Evolutionary conservation across 2,113 vertebrate genomes (phyloP), one percentile per base, ranked within the genome.

Genomic region (Phainopepla nitens): DNA sequence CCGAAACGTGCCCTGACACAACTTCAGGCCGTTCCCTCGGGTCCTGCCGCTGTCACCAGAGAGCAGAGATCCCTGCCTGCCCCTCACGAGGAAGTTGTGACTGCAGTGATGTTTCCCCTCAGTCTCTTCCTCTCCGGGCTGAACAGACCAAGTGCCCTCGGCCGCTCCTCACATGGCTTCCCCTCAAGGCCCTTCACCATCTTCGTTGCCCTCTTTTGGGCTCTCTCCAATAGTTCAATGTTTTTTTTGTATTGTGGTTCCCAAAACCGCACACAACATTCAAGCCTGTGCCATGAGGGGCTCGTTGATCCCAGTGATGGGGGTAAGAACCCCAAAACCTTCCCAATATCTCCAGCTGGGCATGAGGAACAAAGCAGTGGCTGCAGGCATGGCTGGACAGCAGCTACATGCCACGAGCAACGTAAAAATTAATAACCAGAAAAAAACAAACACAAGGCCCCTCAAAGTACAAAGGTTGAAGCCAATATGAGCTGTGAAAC

Each of bases 21-120:
- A 0, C n/a, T 10, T 8, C 49, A 64, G 56, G n/a, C 20, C 16
- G 0, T 41, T 41, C 11, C 25, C 25, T 15, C 1, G 0, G 2
- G 7, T 35, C 7, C 31, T 50, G 49, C 31, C 65, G 3, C 24
- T 35, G 56, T 62, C 64, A 1, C 15, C 39, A 25, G 19, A 71
- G 29, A 62, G 64, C 12, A 62, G n/a, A 47, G 49, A 31, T 42
- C 57, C 15, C 42, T 6, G 25, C 15, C 50, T 57, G 42, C 2
- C 31, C 50, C 27, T 35, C 86, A 21, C 0, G 0, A 11, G 6
- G 65, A 33, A 28, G 11, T 1, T 71, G 29, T 41, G 0, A 1
- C 50, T 50, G 50, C 76, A 23, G 0, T 36, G 86, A 36, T 27
- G 22, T 19, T 27, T 58, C 27, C 18, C 44, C 33, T 81, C 68